Conservation (phyloP, 2,113 vertebrate species). For the Neopipo cinnamomea region DNA sequence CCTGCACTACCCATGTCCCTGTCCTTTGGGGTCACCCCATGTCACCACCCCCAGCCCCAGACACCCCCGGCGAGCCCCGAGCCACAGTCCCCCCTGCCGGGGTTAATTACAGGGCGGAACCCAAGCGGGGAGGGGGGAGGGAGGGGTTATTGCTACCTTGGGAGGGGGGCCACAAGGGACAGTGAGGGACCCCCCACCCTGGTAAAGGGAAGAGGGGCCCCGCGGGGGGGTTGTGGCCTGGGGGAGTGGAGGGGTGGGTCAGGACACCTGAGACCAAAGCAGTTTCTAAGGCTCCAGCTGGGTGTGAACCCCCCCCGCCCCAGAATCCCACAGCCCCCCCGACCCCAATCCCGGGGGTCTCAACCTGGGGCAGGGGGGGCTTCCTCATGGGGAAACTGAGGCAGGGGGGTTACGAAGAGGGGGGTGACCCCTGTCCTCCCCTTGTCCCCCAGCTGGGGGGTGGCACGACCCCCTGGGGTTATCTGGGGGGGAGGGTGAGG, state of each 20-base stretch:
- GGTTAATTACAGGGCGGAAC: neutral
- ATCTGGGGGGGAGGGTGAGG: neutral
- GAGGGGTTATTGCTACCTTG: conserved; percentile 14
- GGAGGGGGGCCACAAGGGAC: neutral
- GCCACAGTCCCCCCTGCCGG: neutral
- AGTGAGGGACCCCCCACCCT: neutral
- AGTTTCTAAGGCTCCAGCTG: neutral
- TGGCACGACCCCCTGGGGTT: neutral
- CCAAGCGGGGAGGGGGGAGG: neutral
- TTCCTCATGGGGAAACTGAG: neutral
- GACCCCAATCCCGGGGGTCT: neutral
- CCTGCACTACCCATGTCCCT: neutral
- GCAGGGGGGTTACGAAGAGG: neutral
- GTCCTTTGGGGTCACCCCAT: neutral
- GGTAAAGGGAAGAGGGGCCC: neutral
- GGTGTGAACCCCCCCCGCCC: neutral
- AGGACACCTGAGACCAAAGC: neutral
- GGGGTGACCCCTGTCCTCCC: neutral
- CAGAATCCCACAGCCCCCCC: too few species aligned
- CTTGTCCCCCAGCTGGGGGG: neutral
- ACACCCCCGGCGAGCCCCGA: neutral
- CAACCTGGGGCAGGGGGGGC: neutral
- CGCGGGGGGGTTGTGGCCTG: neutral
- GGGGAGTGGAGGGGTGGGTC: too few species aligned
- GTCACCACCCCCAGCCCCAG: neutral